phyloP scores from a whole-genome alignment of 2,113 vertebrate species.

The Poecile atricapillus region DNA sequence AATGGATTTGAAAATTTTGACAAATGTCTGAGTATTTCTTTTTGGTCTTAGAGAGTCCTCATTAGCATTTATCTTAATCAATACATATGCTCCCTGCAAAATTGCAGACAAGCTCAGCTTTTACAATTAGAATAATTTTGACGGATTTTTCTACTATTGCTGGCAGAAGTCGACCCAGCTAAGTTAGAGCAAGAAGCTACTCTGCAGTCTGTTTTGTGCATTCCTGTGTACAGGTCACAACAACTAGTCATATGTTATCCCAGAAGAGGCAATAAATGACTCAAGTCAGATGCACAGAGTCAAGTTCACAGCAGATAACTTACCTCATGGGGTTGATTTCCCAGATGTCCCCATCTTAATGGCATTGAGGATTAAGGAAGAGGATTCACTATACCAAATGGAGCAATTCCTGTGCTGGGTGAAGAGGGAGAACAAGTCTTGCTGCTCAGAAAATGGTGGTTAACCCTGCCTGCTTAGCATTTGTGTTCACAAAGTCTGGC shows the following conservation, averaged over 20 bases:
- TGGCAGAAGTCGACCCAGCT: background rate
- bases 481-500: background rate
- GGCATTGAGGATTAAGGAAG: background rate
- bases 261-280: background rate
- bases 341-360: background rate
- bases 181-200: background rate
- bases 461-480: background rate
- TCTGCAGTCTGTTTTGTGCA: background rate
- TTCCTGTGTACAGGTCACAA: background rate
- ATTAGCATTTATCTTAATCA: background rate
- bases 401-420: background rate
- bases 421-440: background rate
- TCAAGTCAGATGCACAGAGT: background rate
- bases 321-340: background rate
- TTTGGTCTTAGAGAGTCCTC: background rate
- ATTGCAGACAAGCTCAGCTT: background rate
- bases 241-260: background rate
- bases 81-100: background rate
- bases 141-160: background rate
- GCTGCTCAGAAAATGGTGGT: background rate
- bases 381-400: background rate
- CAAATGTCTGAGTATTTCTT: background rate
- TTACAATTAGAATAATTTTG: background rate
- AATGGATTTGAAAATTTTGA: background rate
- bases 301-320: background rate